Percentiles rank a stretch among this genome's conserved stretches.
phyloP scores from a whole-genome alignment of 2,797 vertebrate genomes.

The Hephaestus fuliginosus region DNA sequence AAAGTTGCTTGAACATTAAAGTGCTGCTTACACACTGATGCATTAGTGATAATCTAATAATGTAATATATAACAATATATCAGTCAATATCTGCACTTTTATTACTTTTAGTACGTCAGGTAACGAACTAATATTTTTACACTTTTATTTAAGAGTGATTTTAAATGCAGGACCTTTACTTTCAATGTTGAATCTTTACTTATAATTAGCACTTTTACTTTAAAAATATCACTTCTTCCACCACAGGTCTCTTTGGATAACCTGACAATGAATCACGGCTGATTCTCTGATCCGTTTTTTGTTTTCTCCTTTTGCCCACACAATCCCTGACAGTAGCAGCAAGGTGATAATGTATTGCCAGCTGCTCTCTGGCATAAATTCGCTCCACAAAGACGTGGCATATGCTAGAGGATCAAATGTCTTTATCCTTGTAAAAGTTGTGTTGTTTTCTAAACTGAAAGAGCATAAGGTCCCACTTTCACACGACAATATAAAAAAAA shows the following conservation, averaged over 20 bases:
- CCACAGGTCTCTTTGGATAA: neutral
- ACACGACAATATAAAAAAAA: conserved; percentile 46
- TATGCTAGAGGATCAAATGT: conserved; percentile 79
- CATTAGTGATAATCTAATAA: neutral
- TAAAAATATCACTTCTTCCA: neutral
- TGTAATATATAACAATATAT: neutral
- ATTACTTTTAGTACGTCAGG: neutral
- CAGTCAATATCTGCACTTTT: neutral
- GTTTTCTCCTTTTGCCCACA: neutral
- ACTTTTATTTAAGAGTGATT: neutral
- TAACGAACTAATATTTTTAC: neutral
- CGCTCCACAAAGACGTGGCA: conserved; percentile 72
- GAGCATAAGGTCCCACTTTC: conserved; percentile 82
- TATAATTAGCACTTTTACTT: neutral
- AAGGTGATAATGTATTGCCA: conserved; percentile 69
- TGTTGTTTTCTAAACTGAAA: conserved; percentile 79
- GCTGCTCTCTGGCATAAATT: conserved; percentile 73
- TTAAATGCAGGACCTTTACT: neutral
- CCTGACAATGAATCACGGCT: neutral
- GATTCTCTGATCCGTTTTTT: neutral
- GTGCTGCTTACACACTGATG: too few relatives aligned
- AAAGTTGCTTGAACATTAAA: neutral
- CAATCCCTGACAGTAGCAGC: conserved; percentile 13
- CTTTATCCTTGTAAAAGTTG: conserved; percentile 74
- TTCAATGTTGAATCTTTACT: neutral